These are phyloP conservation scores for Isichthys henryi DNA, from an alignment of 2,113 vertebrate genomes.

Conservation along the genomic window DNA sequence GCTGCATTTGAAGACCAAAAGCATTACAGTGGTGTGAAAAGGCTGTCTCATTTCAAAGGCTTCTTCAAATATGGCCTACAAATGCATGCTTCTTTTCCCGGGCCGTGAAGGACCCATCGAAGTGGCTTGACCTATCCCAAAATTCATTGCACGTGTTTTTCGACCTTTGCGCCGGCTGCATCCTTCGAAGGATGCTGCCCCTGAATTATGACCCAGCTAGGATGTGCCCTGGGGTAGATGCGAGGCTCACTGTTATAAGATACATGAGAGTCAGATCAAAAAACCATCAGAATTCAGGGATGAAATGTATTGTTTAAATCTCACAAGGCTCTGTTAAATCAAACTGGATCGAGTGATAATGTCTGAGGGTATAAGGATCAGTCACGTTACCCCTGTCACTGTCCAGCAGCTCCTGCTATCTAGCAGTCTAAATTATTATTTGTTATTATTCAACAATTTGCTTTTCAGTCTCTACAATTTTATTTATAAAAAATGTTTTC, in stretches of 20 bases:
- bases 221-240: background rate
- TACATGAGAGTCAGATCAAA: background rate
- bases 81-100: background rate
- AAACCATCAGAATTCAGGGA: background rate
- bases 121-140: background rate
- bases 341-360: background rate
- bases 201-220: background rate
- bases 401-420: background rate
- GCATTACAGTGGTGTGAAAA: background rate
- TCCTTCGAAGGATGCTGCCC: background rate
- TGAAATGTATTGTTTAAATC: background rate
- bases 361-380: background rate
- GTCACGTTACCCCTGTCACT: background rate
- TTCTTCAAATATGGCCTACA: too few species aligned
- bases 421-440: background rate
- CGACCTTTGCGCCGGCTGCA: background rate
- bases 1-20: background rate
- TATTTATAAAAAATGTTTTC: background rate
- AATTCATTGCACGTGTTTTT: background rate
- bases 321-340: background rate
- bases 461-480: background rate
- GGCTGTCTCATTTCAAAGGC: background rate
- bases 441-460: background rate
- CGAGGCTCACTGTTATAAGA: background rate
- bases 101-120: background rate